Evolutionary conservation across 1,140 invertebrate genomes (phyloP).

Genomic region (Amyelois transitella): DNA sequence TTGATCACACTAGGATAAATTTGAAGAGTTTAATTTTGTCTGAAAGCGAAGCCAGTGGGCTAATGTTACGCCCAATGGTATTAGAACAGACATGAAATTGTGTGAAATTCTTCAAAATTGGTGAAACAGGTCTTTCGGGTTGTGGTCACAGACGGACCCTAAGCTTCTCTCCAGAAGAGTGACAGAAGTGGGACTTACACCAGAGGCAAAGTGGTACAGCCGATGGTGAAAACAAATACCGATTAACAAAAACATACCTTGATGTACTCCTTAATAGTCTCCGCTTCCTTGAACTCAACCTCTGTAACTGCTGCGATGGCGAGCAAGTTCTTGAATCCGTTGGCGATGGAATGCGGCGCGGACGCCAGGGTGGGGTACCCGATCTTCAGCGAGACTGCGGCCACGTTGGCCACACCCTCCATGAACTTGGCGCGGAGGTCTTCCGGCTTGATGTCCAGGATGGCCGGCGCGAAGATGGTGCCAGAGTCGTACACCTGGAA

Average conservation of each 20-base stretch:
- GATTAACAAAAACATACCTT: constrained; percentile 75
- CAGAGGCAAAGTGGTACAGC: no score
- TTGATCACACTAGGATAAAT: constrained; percentile 60
- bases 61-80: constrained; percentile 33
- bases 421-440: constrained; percentile 94
- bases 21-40: constrained; percentile 52
- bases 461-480: constrained; percentile 96
- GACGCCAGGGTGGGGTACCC: constrained; percentile 98
- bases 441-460: constrained; percentile 98
- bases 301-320: constrained; percentile 97
- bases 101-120: constrained; percentile 11
- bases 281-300: constrained; percentile 94
- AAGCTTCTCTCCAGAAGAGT: no score
- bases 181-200: no score
- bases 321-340: constrained; percentile 98
- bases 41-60: constrained; percentile 57
- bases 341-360: constrained; percentile 96
- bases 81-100: constrained; percentile 50
- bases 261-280: constrained; percentile 92
- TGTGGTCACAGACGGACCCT: no score
- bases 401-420: constrained; percentile 94
- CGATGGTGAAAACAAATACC: not conserved
- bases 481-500: constrained; percentile 95
- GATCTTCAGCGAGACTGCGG: constrained; percentile 94
- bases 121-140: no score